These are phyloP conservation scores for Cybosia mesomella DNA, from an alignment of 2,888 invertebrate genomes.

Conservation along the genomic window DNA sequence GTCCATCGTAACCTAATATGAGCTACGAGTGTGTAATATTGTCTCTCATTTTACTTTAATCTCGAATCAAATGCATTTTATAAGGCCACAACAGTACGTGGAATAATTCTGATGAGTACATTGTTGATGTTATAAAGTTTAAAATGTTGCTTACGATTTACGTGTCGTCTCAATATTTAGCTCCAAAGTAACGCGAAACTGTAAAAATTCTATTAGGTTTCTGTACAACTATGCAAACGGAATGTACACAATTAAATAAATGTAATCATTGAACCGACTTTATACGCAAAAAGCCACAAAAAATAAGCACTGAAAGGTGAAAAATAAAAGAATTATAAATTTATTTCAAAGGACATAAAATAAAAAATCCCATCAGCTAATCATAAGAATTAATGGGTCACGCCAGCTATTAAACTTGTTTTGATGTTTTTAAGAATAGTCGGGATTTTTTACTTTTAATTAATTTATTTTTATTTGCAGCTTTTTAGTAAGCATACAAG, in stretches of 20 bases:
- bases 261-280: background rate
- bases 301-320: no score
- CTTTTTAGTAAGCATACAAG: no score
- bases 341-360: no score
- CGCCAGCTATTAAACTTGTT: no score
- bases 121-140: constrained; percentile 23
- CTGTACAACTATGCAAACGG: background rate
- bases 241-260: background rate
- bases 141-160: constrained; percentile 14
- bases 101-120: constrained; percentile 47
- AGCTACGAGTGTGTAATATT: constrained; percentile 41
- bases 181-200: background rate
- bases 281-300: no score
- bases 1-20: constrained; percentile 55
- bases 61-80: constrained; percentile 55
- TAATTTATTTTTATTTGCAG: no score
- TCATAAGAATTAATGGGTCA: no score
- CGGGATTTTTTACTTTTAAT: no score
- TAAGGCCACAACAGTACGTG: constrained; percentile 46
- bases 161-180: constrained; percentile 6
- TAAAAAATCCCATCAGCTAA: no score
- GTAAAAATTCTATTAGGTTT: background rate
- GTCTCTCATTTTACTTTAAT: constrained; percentile 46
- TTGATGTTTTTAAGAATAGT: no score
- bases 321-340: no score